These are phyloP conservation scores for Baccha elongata DNA, from an alignment of 2,888 invertebrate genomes.

Conservation along the genomic window DNA sequence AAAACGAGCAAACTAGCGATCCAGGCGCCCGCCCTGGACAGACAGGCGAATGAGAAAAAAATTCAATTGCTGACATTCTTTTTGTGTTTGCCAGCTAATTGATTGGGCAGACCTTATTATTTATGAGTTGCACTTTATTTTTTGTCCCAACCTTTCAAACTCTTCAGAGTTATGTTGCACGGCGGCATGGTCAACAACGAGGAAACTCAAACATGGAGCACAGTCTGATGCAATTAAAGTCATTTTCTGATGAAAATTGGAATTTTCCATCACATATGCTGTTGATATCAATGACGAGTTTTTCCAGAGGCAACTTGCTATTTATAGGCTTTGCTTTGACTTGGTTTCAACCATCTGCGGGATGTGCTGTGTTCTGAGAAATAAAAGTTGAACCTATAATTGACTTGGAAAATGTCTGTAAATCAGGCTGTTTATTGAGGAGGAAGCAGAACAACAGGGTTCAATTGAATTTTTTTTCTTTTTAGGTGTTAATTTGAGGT, in stretches of 20 bases:
- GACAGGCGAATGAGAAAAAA: constrained; percentile 30
- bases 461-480: too few relatives aligned
- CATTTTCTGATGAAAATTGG: constrained; percentile 64
- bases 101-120: constrained; percentile 69
- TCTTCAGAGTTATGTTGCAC: background rate
- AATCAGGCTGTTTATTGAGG: constrained; percentile 6
- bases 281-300: constrained; percentile 35
- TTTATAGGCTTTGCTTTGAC: constrained; percentile 47
- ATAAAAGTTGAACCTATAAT: constrained; percentile 44
- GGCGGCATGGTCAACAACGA: constrained; percentile 1
- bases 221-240: constrained; percentile 58
- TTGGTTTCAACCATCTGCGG: constrained; percentile 31
- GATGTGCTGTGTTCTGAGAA: constrained; percentile 50
- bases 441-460: background rate
- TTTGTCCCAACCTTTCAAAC: background rate
- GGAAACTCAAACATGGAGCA: constrained; percentile 2
- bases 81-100: constrained; percentile 67
- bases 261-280: constrained; percentile 37
- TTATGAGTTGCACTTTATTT: constrained; percentile 55
- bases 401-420: background rate
- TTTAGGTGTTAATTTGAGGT: too few relatives aligned
- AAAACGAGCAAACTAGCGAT: background rate
- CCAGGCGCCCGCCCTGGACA: constrained; percentile 13
- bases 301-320: constrained; percentile 31
- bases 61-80: constrained; percentile 66